These are phyloP conservation scores for Homalodisca vitripennis DNA, from an alignment of 1,140 invertebrate genomes.

Conservation along the genomic window DNA sequence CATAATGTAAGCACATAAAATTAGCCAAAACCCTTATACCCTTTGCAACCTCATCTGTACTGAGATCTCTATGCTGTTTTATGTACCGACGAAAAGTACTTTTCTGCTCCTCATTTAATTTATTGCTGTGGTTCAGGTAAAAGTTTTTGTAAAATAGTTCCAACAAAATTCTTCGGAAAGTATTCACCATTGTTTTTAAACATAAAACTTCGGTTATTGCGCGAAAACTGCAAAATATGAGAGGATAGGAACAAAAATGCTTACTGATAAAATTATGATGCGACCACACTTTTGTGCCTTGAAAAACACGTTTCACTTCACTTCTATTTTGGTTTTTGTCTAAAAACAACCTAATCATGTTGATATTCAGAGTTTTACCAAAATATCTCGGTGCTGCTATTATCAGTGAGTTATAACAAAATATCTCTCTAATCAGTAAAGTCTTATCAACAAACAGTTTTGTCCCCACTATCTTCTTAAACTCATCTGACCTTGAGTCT, in stretches of 20 bases:
- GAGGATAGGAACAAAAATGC: background rate
- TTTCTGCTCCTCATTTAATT: background rate
- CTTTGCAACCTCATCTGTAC: background rate
- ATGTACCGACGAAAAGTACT: background rate
- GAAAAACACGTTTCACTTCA: background rate
- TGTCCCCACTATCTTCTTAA: background rate
- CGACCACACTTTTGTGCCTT: background rate
- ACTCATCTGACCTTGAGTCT: background rate
- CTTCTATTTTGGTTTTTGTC: background rate
- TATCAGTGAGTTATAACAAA: background rate
- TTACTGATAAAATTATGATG: background rate
- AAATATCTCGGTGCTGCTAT: background rate
- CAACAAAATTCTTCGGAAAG: background rate
- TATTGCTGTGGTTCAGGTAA: background rate
- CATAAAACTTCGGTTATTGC: background rate
- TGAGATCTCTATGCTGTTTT: background rate
- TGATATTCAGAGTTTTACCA: background rate
- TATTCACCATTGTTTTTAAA: background rate
- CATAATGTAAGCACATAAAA: background rate
- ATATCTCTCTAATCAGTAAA: background rate
- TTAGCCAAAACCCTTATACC: background rate
- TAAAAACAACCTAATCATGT: background rate
- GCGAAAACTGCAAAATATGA: background rate
- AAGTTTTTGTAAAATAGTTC: background rate
- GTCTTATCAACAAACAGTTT: slow-evolving; percentile 10